Base-by-base conservation (phyloP, 2,113 vertebrate species). In the Carlito syrichta region DNA sequence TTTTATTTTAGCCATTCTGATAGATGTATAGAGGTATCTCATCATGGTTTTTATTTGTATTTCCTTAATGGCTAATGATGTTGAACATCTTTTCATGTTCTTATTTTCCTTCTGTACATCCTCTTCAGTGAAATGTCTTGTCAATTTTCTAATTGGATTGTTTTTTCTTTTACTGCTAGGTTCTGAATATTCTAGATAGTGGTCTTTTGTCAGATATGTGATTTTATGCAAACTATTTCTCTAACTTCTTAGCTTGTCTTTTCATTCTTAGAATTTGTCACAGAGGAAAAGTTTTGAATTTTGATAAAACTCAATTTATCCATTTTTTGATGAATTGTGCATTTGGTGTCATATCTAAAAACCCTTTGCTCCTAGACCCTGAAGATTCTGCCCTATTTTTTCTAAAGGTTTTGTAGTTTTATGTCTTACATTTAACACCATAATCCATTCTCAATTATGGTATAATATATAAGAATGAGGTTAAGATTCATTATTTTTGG, bases 81-180 rank as follows among this genome's bases (percentile, higher is more conserved):
- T 48, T 56, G 58, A 96, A 56, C 83, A 69, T 76, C 50, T 82
- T 78, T 68, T 50, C 86, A 35, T 76, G 56, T 88, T 43, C 30
- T 76, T 81, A 23, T 40, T 91, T 85, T 62, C 52, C 58, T 86
- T 82, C 76, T 93, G 63, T 69, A 22, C 13, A 7, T 86, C 52
- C 54, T 88, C 52, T 56, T 83, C 45, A 68, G 62, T 77, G n/a
- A 95, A 84, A 91, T 79, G 35, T 82, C 68, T 74, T 91, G 83
- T 60, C 79, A 93, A 52, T 60, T 94, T 96, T 78, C 88, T 91
- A 71, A 91, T n/a, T 96, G 52, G 27, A 73, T 91, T 82, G 12
- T 16, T 85, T 83, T 60, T 54, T 91, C 86, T 38, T 93, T 88
- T 74, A 85, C 38, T 38, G 45, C 63, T 76, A 88, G 56, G 66